phyloP scores from a whole-genome alignment of 2,113 vertebrate species.

The Syngnathus floridae region DNA sequence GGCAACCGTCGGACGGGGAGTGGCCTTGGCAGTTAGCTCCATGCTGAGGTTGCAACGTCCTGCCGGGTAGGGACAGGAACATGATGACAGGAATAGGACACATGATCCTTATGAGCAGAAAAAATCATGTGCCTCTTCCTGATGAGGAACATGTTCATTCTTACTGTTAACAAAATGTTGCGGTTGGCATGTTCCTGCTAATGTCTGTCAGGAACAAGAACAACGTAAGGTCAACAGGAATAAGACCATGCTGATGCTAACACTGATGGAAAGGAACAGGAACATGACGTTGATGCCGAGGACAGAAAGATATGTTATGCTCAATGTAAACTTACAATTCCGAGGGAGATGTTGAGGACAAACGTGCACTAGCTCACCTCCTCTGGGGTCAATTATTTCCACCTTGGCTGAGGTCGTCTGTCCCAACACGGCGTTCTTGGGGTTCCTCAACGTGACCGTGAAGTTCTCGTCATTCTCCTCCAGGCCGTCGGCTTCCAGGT shows the following conservation, averaged over 20 bases:
- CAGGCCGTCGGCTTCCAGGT: conserved; percentile 67
- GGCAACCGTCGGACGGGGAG: background rate
- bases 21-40: conserved; percentile 8
- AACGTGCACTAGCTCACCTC: conserved; percentile 39
- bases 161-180: too few species aligned
- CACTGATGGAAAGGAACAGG: too few species aligned
- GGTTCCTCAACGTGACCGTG: conserved; percentile 54
- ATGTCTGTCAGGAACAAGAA: conserved; percentile 15
- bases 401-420: conserved; percentile 59
- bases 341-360: too few species aligned
- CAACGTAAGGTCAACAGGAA: too few species aligned
- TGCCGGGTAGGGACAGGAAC: conserved; percentile 19
- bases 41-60: conserved; percentile 55
- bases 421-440: conserved; percentile 66
- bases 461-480: conserved; percentile 76
- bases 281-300: too few species aligned
- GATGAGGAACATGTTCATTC: background rate
- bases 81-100: background rate
- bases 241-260: too few species aligned
- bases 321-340: too few species aligned
- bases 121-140: background rate
- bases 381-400: conserved; percentile 64
- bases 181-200: background rate
- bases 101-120: too few species aligned
- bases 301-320: too few species aligned